Percentiles rank a stretch among this genome's conserved stretches.
These are phyloP conservation scores for Melitaea cinxia DNA, from an alignment of 1,140 invertebrate genomes.

Conservation along the genomic window DNA sequence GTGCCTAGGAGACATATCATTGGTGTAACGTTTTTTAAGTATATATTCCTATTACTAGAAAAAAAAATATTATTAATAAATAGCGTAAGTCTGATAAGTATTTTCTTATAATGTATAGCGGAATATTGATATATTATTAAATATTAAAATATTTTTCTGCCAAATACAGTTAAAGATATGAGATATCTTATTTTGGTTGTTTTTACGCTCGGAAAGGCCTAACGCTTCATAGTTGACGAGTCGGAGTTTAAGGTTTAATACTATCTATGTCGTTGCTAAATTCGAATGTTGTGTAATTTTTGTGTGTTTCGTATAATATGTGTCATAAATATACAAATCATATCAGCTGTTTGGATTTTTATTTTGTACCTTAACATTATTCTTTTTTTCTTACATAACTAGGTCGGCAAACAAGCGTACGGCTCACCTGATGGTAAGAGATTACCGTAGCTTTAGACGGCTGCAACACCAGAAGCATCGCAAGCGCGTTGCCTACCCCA, in stretches of 20 bases:
- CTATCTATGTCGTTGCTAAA: slow-evolving; percentile 29
- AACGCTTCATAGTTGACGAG: slow-evolving; percentile 38
- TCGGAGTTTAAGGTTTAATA: slow-evolving; percentile 11
- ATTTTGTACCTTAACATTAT: slow-evolving; percentile 15
- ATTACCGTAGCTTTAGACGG: no score
- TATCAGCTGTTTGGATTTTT: slow-evolving; percentile 63
- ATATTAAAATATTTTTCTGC: slow-evolving; percentile 63
- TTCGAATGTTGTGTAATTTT: slow-evolving; percentile 48
- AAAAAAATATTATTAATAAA: slow-evolving; percentile 16
- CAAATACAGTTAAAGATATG: slow-evolving; percentile 64
- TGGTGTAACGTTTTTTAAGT: slow-evolving; percentile 29
- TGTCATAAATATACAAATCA: slow-evolving; percentile 74
- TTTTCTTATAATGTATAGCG: slow-evolving; percentile 58
- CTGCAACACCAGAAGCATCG: no score
- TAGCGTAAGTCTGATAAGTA: slow-evolving; percentile 58
- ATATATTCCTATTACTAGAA: slow-evolving; percentile 37
- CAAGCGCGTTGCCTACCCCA: no score
- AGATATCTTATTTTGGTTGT: slow-evolving; percentile 56
- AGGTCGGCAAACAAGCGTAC: no score
- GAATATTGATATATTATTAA: slow-evolving; percentile 28
- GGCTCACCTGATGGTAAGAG: no score
- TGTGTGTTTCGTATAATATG: slow-evolving; percentile 58
- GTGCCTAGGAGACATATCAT: slow-evolving; percentile 70
- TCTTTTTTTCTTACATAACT: no score
- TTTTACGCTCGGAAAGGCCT: slow-evolving; percentile 44